phyloP scores from a whole-genome alignment of 2,888 invertebrate genomes.

The Melanophora roralis region DNA sequence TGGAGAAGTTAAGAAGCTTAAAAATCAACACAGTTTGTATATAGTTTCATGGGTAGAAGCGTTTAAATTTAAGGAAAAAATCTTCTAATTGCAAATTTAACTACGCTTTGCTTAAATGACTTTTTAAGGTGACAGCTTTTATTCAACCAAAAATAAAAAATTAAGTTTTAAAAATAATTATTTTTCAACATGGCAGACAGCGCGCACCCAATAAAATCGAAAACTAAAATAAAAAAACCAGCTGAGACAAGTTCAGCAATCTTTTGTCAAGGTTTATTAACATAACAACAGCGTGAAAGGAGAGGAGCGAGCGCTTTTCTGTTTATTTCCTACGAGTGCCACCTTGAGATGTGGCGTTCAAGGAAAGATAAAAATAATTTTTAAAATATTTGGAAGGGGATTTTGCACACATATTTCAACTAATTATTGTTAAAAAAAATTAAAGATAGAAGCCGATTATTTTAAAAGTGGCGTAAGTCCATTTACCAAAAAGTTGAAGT shows the following conservation, averaged over 20 bases:
- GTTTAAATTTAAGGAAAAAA: too few relatives aligned
- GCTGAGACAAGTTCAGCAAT: slow-evolving; percentile 19
- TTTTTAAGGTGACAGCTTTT: neutral
- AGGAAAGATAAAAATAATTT: slow-evolving; percentile 10
- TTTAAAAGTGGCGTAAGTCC: too few relatives aligned
- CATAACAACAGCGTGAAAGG: neutral
- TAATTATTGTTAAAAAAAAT: too few relatives aligned
- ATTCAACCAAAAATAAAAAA: slow-evolving; percentile 31
- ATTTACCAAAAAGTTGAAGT: too few relatives aligned
- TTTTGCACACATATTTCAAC: too few relatives aligned
- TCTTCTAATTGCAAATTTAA: too few relatives aligned
- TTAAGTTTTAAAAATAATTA: slow-evolving; percentile 15
- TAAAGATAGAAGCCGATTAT: too few relatives aligned
- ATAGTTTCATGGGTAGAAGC: too few relatives aligned
- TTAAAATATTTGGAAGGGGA: slow-evolving; percentile 2
- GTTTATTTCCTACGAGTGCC: slow-evolving; percentile 10
- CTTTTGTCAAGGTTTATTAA: slow-evolving; percentile 49
- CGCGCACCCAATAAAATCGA: neutral
- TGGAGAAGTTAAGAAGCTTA: too few relatives aligned
- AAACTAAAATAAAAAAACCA: neutral
- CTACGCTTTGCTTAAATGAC: too few relatives aligned
- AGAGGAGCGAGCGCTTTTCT: neutral
- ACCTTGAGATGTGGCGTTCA: neutral
- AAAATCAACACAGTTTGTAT: too few relatives aligned
- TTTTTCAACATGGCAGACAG: slow-evolving; percentile 8